phyloP scores from a whole-genome alignment of 2,113 vertebrate genomes.

The Xiphorhynchus elegans region DNA sequence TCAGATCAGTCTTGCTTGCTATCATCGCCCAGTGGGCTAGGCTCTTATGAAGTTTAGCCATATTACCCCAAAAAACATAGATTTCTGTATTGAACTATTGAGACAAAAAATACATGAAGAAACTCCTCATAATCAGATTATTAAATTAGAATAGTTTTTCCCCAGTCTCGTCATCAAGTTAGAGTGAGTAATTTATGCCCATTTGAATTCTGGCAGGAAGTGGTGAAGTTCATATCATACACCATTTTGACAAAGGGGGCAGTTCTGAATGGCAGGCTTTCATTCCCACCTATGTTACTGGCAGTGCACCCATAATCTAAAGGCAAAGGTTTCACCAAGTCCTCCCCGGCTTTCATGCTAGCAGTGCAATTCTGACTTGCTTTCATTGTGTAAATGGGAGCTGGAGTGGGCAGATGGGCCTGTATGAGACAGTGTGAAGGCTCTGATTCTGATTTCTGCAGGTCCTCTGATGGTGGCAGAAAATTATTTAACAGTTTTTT shows the following conservation, averaged over 20 bases:
- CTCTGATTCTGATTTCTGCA: background rate
- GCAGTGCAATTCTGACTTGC: background rate
- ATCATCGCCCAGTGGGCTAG: rapidly evolving
- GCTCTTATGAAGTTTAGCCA: background rate
- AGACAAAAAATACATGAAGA: background rate
- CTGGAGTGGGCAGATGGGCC: background rate
- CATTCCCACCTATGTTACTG: background rate
- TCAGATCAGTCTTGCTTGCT: background rate
- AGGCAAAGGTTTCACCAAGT: background rate
- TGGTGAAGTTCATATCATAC: rapidly evolving
- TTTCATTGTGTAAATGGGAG: background rate
- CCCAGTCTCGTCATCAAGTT: background rate
- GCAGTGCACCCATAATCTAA: background rate
- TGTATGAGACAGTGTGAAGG: background rate
- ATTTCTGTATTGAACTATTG: background rate
- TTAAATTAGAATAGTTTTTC: background rate
- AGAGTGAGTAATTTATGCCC: background rate
- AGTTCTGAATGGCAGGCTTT: background rate
- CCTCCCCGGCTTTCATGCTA: background rate
- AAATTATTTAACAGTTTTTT: background rate
- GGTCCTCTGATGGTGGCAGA: background rate
- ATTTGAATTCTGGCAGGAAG: background rate
- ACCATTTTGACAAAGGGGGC: background rate
- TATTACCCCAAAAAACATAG: background rate
- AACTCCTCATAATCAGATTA: background rate